A percentile compares a stretch with the other conserved stretches of the same genome.
Conservation (phyloP, 1,140 invertebrate genomes). For the Ceratosolen solmsi region DNA sequence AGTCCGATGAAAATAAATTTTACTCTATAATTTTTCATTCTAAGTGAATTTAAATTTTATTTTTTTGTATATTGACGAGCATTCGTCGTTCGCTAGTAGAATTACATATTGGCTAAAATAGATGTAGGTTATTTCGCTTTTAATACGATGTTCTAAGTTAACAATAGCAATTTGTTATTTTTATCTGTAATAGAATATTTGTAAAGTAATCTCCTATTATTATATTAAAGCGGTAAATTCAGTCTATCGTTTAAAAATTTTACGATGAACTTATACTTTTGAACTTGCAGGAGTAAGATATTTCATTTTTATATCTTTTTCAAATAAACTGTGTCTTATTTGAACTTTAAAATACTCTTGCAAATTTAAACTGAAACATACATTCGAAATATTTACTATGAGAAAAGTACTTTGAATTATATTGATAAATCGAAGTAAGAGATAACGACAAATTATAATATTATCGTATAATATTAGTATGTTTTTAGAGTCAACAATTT, state of each 20-base stretch:
- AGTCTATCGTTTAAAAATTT: background rate
- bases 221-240: background rate
- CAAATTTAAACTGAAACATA: too few relatives aligned
- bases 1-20: slow-evolving; percentile 20
- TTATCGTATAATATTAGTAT: too few relatives aligned
- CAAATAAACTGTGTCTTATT: background rate
- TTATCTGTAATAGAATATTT: background rate
- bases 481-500: too few relatives aligned
- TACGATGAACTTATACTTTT: background rate
- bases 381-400: too few relatives aligned
- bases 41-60: slow-evolving; percentile 24
- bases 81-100: background rate
- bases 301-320: background rate
- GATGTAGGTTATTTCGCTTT: background rate
- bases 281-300: background rate
- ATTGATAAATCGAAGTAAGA: too few relatives aligned
- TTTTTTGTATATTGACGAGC: background rate
- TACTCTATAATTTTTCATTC: slow-evolving; percentile 3
- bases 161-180: background rate
- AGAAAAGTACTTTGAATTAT: too few relatives aligned
- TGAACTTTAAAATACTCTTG: background rate
- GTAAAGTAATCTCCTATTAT: background rate
- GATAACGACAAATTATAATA: too few relatives aligned
- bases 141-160: background rate
- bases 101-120: background rate